Conservation (phyloP, 1,140 invertebrate species). For the Episyrphus balteatus region DNA sequence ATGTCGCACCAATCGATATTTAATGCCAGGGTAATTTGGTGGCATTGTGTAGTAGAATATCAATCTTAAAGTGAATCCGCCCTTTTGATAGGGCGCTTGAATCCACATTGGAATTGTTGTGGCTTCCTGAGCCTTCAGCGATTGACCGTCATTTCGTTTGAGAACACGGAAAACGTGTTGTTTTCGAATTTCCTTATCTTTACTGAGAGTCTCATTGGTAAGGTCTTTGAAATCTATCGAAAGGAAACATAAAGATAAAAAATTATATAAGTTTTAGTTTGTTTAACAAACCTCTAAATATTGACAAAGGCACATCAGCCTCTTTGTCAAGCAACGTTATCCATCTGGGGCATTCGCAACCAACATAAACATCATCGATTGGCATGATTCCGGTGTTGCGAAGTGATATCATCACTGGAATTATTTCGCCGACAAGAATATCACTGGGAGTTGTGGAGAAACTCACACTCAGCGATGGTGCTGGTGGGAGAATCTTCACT, state of each 20-base stretch:
- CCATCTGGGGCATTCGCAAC: slow-evolving; percentile 42
- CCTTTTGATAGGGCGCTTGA: slow-evolving; percentile 51
- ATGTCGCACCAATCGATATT: slow-evolving; percentile 56
- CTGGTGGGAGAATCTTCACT: slow-evolving; percentile 52
- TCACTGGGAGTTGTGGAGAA: slow-evolving; percentile 52
- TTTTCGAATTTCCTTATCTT: slow-evolving; percentile 39
- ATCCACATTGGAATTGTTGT: slow-evolving; percentile 54
- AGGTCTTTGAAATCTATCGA: slow-evolving; percentile 21
- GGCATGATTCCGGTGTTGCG: slow-evolving; percentile 52
- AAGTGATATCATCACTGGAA: slow-evolving; percentile 49
- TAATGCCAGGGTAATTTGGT: slow-evolving; percentile 37
- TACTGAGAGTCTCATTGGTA: slow-evolving; percentile 32
- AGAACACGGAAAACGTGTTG: slow-evolving; percentile 41
- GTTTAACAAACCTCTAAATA: slow-evolving; percentile 29
- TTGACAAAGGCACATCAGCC: slow-evolving; percentile 18
- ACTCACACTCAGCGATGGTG: slow-evolving; percentile 63
- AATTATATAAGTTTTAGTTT: neutral
- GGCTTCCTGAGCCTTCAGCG: slow-evolving; percentile 44
- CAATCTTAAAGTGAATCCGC: slow-evolving; percentile 51
- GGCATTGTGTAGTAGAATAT: slow-evolving; percentile 63
- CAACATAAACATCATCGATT: slow-evolving; percentile 51
- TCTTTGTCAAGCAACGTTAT: slow-evolving; percentile 45
- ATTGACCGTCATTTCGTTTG: slow-evolving; percentile 29
- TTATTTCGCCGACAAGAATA: slow-evolving; percentile 58
- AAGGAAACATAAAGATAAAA: neutral